Conservation (phyloP, 92 coral and sea anemone genomes). For the Zoanthus gigantus region DNA sequence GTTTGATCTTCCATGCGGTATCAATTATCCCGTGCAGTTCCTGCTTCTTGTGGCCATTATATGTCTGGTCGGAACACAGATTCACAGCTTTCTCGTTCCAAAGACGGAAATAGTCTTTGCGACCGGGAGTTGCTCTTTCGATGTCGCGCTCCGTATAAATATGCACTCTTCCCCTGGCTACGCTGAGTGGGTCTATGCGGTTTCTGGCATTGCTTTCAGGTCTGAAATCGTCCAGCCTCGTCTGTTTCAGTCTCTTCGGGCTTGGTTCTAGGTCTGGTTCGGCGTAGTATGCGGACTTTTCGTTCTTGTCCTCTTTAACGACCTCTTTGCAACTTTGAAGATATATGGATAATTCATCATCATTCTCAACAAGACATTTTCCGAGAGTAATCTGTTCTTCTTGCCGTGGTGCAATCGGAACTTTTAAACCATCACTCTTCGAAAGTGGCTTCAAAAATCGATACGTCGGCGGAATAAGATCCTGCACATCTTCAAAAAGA, state of each 20-base stretch:
- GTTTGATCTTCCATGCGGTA: constrained; percentile 40
- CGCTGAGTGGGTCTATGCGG: constrained; percentile 32
- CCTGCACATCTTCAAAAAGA: constrained; percentile 44
- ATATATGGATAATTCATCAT: constrained; percentile 35
- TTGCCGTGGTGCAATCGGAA: constrained; percentile 42
- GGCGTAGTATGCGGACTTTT: not conserved
- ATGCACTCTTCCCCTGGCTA: constrained; percentile 53
- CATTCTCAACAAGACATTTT: constrained; percentile 42
- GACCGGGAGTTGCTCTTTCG: constrained; percentile 49
- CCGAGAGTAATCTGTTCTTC: constrained; percentile 22
- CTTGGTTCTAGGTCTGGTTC: constrained; percentile 13
- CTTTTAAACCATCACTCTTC: constrained; percentile 27
- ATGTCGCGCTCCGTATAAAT: constrained; percentile 34
- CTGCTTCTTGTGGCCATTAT: constrained; percentile 29
- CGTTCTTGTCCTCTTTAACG: constrained; percentile 26
- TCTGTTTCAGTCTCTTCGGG: constrained; percentile 43
- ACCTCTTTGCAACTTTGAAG: constrained; percentile 32
- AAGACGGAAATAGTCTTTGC: constrained; percentile 51
- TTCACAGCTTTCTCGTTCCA: constrained; percentile 47
- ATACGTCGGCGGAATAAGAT: constrained; percentile 11
- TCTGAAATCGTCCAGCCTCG: constrained; percentile 29
- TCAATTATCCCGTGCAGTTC: constrained; percentile 49
- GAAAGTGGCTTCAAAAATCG: constrained; percentile 37
- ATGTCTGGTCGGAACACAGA: constrained; percentile 45
- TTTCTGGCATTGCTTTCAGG: constrained; percentile 10